phyloP scores from a whole-genome alignment of 92 coral and sea anemone genomes.

The Porites lobata region DNA sequence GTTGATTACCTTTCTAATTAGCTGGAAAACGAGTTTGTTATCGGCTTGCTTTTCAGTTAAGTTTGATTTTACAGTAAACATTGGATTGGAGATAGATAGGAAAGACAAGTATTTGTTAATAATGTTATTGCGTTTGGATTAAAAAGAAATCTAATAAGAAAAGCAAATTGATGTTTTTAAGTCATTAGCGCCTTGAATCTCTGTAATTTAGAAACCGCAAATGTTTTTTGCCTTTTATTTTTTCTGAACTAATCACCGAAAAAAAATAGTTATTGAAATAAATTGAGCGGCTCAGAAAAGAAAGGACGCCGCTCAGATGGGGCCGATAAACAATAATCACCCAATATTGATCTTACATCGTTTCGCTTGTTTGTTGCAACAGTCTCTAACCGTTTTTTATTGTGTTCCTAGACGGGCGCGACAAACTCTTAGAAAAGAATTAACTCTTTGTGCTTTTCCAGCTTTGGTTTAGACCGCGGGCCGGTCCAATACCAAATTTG shows the following conservation, averaged over 20 bases:
- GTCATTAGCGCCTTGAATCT: constrained; percentile 11
- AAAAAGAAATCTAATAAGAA: neutral
- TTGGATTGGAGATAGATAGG: neutral
- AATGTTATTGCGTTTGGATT: neutral
- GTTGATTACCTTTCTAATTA: no score
- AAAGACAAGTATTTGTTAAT: neutral
- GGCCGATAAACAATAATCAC: constrained; percentile 18
- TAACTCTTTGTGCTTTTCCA: constrained; percentile 13
- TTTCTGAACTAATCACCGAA: neutral
- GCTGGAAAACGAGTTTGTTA: no score
- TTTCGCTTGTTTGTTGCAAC: constrained; percentile 13
- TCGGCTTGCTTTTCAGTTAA: no score
- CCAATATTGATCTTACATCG: constrained; percentile 27
- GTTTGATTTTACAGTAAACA: neutral
- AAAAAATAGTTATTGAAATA: constrained; percentile 6
- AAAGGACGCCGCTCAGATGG: constrained; percentile 22
- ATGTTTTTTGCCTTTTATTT: constrained; percentile 18
- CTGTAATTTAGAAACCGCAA: constrained; percentile 35
- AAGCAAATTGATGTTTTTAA: constrained; percentile 29
- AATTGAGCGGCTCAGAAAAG: constrained; percentile 29
- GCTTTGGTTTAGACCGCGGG: neutral
- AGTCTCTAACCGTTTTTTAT: constrained; percentile 10
- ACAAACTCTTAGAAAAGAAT: constrained; percentile 12
- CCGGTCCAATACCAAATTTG: constrained; percentile 10
- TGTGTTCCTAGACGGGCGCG: constrained; percentile 21